Evolutionary conservation across 2,888 invertebrate genomes (phyloP).

Genomic region (Papilio gigon): DNA sequence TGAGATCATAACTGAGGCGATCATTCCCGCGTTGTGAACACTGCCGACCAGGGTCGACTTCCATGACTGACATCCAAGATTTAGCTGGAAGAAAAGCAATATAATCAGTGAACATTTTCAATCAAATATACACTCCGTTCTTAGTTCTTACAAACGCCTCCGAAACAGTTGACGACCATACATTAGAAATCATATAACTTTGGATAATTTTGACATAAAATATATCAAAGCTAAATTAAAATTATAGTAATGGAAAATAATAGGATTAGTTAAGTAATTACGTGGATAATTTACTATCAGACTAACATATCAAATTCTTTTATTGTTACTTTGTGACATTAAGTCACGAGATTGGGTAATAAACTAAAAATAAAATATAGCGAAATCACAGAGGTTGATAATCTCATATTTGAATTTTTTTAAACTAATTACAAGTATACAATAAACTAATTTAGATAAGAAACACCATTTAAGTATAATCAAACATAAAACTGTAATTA

Average conservation of each 20-base stretch:
- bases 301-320: neutral
- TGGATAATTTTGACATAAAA: too few relatives aligned
- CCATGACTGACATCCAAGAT: slow-evolving; percentile 74
- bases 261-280: neutral
- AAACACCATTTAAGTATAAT: neutral
- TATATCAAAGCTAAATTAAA: too few relatives aligned
- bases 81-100: slow-evolving; percentile 56
- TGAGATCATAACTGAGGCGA: slow-evolving; percentile 82
- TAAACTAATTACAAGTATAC: neutral
- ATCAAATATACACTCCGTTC: too few relatives aligned
- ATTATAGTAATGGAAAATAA: neutral
- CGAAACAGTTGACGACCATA: too few relatives aligned
- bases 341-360: slow-evolving; percentile 4
- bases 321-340: neutral
- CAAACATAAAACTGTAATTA: neutral
- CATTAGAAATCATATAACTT: too few relatives aligned
- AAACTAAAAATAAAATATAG: neutral
- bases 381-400: neutral
- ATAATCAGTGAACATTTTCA: neutral
- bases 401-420: slow-evolving; percentile 6
- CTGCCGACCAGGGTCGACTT: slow-evolving; percentile 80
- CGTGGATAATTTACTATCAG: neutral
- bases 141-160: too few relatives aligned
- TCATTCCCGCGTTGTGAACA: slow-evolving; percentile 84
- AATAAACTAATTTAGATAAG: slow-evolving; percentile 24